Evolutionary conservation across 2,797 vertebrate species (phyloP).

Genomic region (Onychomys leucogaster): DNA sequence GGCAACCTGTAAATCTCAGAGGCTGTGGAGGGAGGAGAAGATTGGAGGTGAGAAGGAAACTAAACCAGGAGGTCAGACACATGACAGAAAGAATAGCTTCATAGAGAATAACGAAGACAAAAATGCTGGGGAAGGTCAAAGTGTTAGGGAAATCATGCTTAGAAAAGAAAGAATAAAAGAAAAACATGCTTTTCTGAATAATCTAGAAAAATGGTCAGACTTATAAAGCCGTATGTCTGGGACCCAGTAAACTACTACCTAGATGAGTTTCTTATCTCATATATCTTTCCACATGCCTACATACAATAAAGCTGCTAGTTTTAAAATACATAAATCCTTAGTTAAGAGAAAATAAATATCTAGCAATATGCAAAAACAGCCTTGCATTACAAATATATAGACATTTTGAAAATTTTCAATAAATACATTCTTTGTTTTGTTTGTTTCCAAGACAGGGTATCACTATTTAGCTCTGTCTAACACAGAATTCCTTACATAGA

Average conservation of each 20-base stretch:
- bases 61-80: background rate
- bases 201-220: background rate
- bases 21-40: background rate
- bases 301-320: background rate
- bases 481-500: background rate
- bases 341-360: slow-evolving; percentile 55
- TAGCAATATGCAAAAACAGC: slow-evolving; percentile 8
- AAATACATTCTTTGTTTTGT: background rate
- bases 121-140: background rate
- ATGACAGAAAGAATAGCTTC: background rate
- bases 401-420: background rate
- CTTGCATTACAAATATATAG: slow-evolving; percentile 28
- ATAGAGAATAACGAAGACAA: background rate
- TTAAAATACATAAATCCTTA: slow-evolving; percentile 29
- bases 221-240: background rate
- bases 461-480: background rate
- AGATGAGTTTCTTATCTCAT: background rate
- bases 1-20: background rate
- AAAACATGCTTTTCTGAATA: background rate
- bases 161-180: background rate
- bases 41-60: background rate
- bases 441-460: background rate
- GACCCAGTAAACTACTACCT: background rate
- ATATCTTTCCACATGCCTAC: background rate
- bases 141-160: background rate